Conservation (phyloP, 1,140 invertebrate genomes). For the Drosophila insularis region DNA sequence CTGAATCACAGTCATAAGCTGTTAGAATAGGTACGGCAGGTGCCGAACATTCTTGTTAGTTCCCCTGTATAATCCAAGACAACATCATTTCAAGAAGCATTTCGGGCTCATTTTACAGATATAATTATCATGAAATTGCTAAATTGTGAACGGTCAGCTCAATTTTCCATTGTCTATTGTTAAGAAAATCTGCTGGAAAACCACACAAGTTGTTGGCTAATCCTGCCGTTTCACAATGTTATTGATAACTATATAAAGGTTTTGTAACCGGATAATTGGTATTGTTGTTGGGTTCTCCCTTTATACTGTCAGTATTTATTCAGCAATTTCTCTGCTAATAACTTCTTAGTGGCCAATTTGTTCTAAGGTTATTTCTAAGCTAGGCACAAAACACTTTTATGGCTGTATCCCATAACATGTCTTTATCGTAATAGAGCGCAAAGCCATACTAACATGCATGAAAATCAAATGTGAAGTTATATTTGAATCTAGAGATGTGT, state of each 20-base stretch:
- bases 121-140: constrained; percentile 60
- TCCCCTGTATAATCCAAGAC: constrained; percentile 19
- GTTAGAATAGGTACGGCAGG: constrained; percentile 37
- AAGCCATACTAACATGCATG: constrained; percentile 49
- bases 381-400: constrained; percentile 20
- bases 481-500: constrained; percentile 16
- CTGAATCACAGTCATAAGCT: constrained; percentile 12
- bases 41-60: constrained; percentile 21
- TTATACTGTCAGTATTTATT: constrained; percentile 23
- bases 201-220: constrained; percentile 46
- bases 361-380: constrained; percentile 33
- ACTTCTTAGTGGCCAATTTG: constrained; percentile 38
- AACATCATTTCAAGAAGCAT: constrained; percentile 53
- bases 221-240: constrained; percentile 32
- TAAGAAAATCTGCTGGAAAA: constrained; percentile 12
- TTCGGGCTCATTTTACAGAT: constrained; percentile 68
- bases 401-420: constrained; percentile 48
- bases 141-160: constrained; percentile 37
- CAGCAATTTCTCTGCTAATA: constrained; percentile 31
- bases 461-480: constrained; percentile 42
- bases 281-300: background rate
- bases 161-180: constrained; percentile 47
- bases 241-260: constrained; percentile 28
- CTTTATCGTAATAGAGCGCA: constrained; percentile 63
- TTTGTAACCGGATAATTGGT: constrained; percentile 32